phyloP scores from a whole-genome alignment of 2,797 vertebrate species.

The Rhyacichthys aspro region DNA sequence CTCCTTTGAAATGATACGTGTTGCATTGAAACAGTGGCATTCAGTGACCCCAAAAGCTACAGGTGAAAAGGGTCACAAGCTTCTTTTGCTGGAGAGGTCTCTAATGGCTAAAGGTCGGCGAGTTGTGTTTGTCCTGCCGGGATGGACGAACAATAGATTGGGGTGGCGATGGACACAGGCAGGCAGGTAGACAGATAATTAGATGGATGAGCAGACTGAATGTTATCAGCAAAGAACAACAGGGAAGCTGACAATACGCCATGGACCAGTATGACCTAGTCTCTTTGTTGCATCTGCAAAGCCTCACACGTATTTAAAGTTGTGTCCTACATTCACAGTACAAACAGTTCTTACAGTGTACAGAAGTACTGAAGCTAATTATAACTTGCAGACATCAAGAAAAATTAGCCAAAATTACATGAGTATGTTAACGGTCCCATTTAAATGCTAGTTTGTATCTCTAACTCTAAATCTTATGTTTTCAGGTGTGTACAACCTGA shows the following conservation, averaged over 20 bases:
- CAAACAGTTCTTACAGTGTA: slow-evolving; percentile 14
- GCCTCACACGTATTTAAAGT: slow-evolving; percentile 21
- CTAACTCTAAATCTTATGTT: too few relatives aligned
- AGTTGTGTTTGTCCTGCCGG: slow-evolving; percentile 82
- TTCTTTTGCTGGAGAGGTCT: slow-evolving; percentile 64
- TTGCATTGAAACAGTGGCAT: slow-evolving; percentile 64
- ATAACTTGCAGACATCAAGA: not conserved
- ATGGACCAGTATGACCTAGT: slow-evolving; percentile 31
- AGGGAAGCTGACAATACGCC: slow-evolving; percentile 48
- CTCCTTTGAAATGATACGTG: slow-evolving; percentile 26
- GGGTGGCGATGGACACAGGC: slow-evolving; percentile 68
- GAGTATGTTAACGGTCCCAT: not conserved
- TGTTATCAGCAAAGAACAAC: slow-evolving; percentile 72
- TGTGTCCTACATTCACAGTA: slow-evolving; percentile 35
- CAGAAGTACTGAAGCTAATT: slow-evolving; percentile 5
- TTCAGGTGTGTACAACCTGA: too few relatives aligned
- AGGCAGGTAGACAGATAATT: slow-evolving; percentile 74
- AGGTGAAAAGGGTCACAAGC: slow-evolving; percentile 67
- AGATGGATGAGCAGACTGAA: slow-evolving; percentile 71
- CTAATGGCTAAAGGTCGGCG: slow-evolving; percentile 79
- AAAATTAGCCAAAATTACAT: not conserved
- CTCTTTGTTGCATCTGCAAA: slow-evolving; percentile 50
- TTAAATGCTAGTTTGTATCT: too few relatives aligned
- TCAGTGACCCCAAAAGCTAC: slow-evolving; percentile 65
- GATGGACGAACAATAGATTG: slow-evolving; percentile 75